Evolutionary conservation across 1,140 invertebrate species (phyloP).

Genomic region (Drosophila pruinosa): DNA sequence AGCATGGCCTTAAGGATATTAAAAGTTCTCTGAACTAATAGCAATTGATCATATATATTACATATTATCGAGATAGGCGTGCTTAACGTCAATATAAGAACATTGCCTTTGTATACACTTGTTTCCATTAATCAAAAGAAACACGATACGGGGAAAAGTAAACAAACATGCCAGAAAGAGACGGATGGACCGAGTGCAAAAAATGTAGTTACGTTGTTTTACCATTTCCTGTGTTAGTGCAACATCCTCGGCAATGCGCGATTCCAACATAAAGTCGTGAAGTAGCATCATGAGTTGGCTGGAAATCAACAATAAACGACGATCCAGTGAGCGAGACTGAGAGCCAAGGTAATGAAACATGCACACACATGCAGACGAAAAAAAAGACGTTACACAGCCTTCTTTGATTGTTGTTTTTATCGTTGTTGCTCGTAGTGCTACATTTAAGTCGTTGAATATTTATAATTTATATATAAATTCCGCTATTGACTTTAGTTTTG

Average conservation of each 20-base stretch:
- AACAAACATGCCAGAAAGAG: not conserved
- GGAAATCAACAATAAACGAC: slow-evolving; percentile 45
- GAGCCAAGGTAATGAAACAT: slow-evolving; percentile 20
- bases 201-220: slow-evolving; percentile 42
- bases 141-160: slow-evolving; percentile 3
- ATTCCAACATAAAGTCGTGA: slow-evolving; percentile 78
- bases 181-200: not conserved
- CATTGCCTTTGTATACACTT: slow-evolving; percentile 7
- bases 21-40: not conserved
- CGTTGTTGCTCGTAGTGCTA: slow-evolving; percentile 29
- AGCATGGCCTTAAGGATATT: not conserved
- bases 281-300: slow-evolving; percentile 78
- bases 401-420: slow-evolving; percentile 15
- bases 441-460: slow-evolving; percentile 33
- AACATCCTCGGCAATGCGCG: slow-evolving; percentile 75
- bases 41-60: slow-evolving; percentile 5
- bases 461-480: slow-evolving; percentile 68
- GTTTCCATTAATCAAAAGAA: slow-evolving; percentile 31
- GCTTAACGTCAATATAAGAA: slow-evolving; percentile 11
- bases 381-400: slow-evolving; percentile 71
- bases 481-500: slow-evolving; percentile 62
- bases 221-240: slow-evolving; percentile 82
- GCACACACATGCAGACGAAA: slow-evolving; percentile 3
- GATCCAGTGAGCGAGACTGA: slow-evolving; percentile 43
- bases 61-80: not conserved